Percentiles rank a stretch among this genome's conserved stretches.
phyloP scores from a whole-genome alignment of 2,113 vertebrate species.

The Tetrao urogallus region DNA sequence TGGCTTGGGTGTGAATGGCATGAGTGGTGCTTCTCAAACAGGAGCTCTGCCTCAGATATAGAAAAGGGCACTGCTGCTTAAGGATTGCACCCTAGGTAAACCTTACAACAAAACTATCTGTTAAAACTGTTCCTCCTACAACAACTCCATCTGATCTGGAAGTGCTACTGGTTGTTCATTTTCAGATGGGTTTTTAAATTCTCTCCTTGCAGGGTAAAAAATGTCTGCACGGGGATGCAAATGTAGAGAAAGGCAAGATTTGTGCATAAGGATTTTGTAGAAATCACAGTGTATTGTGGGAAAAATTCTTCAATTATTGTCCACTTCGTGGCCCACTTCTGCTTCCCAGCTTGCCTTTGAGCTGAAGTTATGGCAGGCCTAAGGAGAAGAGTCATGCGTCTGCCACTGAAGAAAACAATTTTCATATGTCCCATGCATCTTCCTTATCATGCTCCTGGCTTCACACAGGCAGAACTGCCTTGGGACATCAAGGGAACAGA shows the following conservation, averaged over 20 bases:
- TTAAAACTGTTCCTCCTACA: too few species aligned
- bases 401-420: neutral
- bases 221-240: neutral
- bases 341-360: neutral
- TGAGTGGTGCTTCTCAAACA: neutral
- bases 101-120: neutral
- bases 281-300: neutral
- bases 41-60: neutral
- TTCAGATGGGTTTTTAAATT: neutral
- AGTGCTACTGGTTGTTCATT: neutral
- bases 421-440: slow-evolving; percentile 3
- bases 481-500: slow-evolving; percentile 21
- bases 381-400: slow-evolving; percentile 8
- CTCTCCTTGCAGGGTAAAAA: neutral
- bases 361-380: neutral
- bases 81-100: neutral
- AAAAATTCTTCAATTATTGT: neutral
- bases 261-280: neutral
- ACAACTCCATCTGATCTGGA: neutral
- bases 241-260: neutral
- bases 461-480: neutral
- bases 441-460: neutral
- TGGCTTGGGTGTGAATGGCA: neutral
- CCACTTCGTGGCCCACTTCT: neutral
- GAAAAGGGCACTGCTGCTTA: neutral